A percentile compares a stretch with the other conserved stretches of the same genome.
Evolutionary conservation across 2,797 vertebrate species (phyloP).

Genomic region (Borostomias antarcticus): DNA sequence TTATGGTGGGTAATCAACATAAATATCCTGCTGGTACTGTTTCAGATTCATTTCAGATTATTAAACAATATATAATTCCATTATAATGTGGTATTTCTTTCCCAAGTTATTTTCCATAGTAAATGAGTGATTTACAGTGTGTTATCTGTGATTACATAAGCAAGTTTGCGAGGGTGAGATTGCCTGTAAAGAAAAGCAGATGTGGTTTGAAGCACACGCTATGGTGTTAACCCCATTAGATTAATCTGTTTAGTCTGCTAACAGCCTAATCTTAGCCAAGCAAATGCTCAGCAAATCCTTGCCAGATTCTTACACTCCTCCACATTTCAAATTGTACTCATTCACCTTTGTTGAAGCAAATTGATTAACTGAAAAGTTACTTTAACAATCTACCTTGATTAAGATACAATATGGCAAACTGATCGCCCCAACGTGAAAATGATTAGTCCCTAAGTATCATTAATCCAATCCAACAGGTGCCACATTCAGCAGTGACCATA

Average conservation of each 20-base stretch:
- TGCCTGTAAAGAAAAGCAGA: background rate
- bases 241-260: constrained; percentile 52
- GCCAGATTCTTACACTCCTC: constrained; percentile 15
- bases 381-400: background rate
- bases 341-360: background rate
- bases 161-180: no score
- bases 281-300: constrained; percentile 25
- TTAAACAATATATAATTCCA: no score
- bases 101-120: no score
- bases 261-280: constrained; percentile 35
- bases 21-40: no score
- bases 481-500: background rate
- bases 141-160: background rate
- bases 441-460: background rate
- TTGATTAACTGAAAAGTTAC: background rate
- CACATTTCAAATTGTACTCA: background rate
- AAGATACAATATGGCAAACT: background rate
- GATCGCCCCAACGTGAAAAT: background rate
- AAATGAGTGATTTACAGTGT: no score
- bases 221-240: background rate
- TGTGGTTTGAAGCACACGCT: background rate
- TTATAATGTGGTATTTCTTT: no score
- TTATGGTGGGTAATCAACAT: no score
- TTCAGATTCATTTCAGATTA: no score
- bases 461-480: background rate